Conservation (phyloP, 2,797 vertebrate species). For the Pristis pectinata region DNA sequence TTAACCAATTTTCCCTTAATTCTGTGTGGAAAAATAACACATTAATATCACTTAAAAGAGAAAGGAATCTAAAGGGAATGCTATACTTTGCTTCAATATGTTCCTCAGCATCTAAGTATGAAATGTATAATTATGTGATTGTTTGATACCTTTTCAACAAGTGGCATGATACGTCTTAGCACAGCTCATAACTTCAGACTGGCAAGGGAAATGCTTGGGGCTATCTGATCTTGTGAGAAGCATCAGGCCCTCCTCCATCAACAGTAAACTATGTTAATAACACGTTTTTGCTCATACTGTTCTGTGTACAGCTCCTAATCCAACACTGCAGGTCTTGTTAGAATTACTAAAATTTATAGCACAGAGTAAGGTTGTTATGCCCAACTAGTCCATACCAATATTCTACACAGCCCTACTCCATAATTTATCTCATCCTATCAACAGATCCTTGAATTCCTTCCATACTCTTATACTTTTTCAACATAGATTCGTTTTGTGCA, state of each 20-base stretch:
- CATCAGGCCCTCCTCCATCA: neutral
- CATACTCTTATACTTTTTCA: too few relatives aligned
- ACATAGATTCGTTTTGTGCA: too few relatives aligned
- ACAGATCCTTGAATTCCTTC: neutral
- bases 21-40: neutral
- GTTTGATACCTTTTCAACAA: neutral
- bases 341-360: neutral
- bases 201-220: neutral
- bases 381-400: neutral
- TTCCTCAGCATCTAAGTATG: neutral
- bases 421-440: neutral
- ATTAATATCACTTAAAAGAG: neutral
- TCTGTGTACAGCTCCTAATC: neutral
- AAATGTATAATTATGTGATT: neutral
- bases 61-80: too few relatives aligned
- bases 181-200: neutral
- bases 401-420: neutral
- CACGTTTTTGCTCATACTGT: neutral
- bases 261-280: neutral
- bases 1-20: neutral
- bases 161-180: neutral
- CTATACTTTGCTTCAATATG: neutral
- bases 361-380: neutral
- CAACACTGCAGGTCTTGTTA: neutral
- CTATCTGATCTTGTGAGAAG: neutral